A percentile compares a stretch with the other conserved stretches of the same genome.
Conservation (phyloP, 2,113 vertebrate species). For the Sula dactylatra region DNA sequence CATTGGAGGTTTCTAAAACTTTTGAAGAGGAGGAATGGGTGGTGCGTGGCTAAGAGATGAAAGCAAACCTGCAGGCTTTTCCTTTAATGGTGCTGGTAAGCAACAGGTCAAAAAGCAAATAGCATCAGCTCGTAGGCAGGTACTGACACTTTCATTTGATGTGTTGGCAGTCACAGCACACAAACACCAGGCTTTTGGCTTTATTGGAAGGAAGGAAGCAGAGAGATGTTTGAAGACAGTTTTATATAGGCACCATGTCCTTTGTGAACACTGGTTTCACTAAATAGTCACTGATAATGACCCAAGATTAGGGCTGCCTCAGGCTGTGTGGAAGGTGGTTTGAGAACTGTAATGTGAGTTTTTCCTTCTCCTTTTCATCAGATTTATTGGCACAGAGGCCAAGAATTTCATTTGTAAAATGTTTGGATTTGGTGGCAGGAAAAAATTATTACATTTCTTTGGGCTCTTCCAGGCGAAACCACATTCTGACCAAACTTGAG, state of each 20-base stretch:
- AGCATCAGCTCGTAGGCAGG: neutral
- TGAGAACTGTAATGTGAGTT: neutral
- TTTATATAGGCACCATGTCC: neutral
- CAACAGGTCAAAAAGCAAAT: neutral
- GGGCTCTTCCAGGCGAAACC: neutral
- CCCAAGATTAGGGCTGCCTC: neutral
- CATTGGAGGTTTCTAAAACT: neutral
- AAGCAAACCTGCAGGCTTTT: neutral
- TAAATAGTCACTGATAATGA: neutral
- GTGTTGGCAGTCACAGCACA: neutral
- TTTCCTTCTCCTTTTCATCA: neutral
- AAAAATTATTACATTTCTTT: neutral
- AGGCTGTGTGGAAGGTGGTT: neutral
- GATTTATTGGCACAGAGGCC: neutral
- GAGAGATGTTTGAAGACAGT: neutral
- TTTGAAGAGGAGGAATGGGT: neutral
- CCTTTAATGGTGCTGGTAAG: neutral
- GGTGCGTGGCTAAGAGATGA: neutral
- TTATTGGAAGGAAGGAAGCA: neutral
- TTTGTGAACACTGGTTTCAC: neutral
- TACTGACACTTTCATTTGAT: neutral
- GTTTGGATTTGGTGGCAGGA: neutral
- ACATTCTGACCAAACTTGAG: neutral
- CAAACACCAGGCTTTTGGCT: neutral
- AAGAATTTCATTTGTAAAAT: neutral